Evolutionary conservation across 2,797 vertebrate species (phyloP).

Genomic region (Simalia tracyae): DNA sequence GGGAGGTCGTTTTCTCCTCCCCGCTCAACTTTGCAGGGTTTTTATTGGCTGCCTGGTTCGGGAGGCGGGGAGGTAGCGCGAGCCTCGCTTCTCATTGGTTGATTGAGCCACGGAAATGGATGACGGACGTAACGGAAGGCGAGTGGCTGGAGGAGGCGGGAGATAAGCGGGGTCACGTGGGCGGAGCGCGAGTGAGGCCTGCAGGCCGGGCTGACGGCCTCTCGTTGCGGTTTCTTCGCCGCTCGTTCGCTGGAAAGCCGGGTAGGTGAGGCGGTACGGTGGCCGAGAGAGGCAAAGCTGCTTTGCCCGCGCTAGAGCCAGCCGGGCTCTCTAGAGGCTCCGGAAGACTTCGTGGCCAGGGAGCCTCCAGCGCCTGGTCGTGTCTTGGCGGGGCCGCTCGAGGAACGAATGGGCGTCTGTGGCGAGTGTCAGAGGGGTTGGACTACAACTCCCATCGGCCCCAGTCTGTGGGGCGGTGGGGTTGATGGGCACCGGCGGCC

Average conservation of each 20-base stretch:
- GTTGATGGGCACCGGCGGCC: not conserved
- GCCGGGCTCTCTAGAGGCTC: not conserved
- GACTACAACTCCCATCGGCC: not conserved
- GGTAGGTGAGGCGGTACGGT: not conserved
- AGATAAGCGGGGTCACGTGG: not conserved
- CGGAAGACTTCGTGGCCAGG: no score
- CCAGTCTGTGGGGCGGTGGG: not conserved
- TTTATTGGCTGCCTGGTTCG: accelerated
- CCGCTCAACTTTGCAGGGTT: not conserved
- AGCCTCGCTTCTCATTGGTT: not conserved
- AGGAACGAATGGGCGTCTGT: not conserved
- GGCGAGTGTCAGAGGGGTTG: not conserved
- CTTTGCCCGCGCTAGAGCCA: not conserved
- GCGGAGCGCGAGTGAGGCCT: not conserved
- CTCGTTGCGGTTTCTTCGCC: not conserved
- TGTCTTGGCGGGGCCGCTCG: not conserved
- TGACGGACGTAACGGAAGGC: not conserved
- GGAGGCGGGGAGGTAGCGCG: no score
- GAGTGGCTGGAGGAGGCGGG: not conserved
- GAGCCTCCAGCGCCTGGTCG: no score
- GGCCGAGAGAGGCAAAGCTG: not conserved
- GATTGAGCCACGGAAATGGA: not conserved
- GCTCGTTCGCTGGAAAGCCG: not conserved
- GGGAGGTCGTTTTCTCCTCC: accelerated
- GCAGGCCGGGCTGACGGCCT: not conserved